phyloP scores from a whole-genome alignment of 2,113 vertebrate genomes.

The Apteryx mantelli region DNA sequence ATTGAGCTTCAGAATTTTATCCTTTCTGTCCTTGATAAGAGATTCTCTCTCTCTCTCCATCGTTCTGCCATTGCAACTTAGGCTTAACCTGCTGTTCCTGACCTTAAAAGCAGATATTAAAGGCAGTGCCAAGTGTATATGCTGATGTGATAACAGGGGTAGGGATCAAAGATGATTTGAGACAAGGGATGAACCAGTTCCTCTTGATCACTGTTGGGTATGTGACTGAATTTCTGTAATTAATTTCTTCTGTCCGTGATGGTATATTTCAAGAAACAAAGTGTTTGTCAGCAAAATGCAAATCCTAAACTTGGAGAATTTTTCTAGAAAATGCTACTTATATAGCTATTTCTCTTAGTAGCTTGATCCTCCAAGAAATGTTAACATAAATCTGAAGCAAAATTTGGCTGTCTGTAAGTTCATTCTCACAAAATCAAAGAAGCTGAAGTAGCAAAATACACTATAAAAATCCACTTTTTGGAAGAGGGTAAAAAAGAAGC shows the following conservation, averaged over 20 bases:
- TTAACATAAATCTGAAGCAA: background rate
- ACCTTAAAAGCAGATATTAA: background rate
- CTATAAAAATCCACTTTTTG: background rate
- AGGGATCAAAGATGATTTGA: background rate
- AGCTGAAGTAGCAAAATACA: background rate
- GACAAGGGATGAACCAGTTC: background rate
- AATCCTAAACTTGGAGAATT: background rate
- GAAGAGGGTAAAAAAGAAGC: rapidly evolving
- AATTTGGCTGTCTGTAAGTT: slow-evolving; percentile 12
- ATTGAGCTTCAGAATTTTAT: background rate
- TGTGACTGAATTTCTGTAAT: background rate
- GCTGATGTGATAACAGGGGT: background rate
- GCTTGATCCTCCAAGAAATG: background rate
- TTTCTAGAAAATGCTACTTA: background rate
- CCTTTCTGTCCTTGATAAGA: background rate
- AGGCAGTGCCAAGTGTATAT: background rate
- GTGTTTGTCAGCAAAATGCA: slow-evolving; percentile 2
- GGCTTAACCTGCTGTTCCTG: background rate
- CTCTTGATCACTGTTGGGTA: background rate
- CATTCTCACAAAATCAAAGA: slow-evolving; percentile 12
- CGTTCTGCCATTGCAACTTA: background rate
- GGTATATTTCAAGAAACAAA: background rate
- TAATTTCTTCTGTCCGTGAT: background rate
- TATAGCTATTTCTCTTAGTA: background rate
- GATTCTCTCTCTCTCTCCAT: background rate